Percentiles rank a stretch among this genome's conserved stretches.
Conservation (phyloP, 2,888 invertebrate species). For the Diabrotica balteata region DNA sequence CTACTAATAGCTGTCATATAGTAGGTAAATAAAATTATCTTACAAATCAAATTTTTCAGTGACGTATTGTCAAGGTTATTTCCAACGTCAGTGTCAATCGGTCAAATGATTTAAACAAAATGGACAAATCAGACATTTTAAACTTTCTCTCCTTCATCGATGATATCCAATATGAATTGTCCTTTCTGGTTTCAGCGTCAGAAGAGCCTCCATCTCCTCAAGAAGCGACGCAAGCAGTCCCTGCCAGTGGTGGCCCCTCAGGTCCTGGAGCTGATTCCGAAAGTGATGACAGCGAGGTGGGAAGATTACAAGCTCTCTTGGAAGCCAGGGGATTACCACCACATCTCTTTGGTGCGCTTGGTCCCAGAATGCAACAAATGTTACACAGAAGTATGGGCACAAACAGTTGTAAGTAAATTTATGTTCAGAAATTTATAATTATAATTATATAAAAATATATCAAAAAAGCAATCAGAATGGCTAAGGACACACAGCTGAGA, state of each 20-base stretch:
- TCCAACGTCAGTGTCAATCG: too few species aligned
- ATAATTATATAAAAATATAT: too few species aligned
- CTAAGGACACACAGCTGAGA: too few species aligned
- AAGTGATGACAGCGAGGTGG: constrained; percentile 94
- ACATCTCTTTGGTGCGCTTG: constrained; percentile 93
- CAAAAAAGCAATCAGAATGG: too few species aligned
- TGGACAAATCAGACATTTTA: constrained; percentile 31
- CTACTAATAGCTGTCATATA: too few species aligned
- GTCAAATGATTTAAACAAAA: constrained; percentile 9
- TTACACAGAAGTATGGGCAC: constrained; percentile 94
- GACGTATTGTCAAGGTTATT: too few species aligned
- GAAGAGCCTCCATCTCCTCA: constrained; percentile 59
- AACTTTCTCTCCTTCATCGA: constrained; percentile 27
- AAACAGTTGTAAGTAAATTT: constrained; percentile 68
- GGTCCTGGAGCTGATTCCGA: constrained; percentile 67
- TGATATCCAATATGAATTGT: constrained; percentile 29
- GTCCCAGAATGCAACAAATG: constrained; percentile 95
- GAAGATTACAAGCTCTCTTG: constrained; percentile 90
- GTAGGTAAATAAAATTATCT: too few species aligned
- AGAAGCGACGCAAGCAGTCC: constrained; percentile 57
- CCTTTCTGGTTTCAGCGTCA: constrained; percentile 46
- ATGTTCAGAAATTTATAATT: too few species aligned
- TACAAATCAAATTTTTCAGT: too few species aligned
- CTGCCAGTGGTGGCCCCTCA: constrained; percentile 54
- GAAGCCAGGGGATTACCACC: constrained; percentile 97